Conservation (phyloP, 2,797 vertebrate genomes). For the Crenuchus spilurus region DNA sequence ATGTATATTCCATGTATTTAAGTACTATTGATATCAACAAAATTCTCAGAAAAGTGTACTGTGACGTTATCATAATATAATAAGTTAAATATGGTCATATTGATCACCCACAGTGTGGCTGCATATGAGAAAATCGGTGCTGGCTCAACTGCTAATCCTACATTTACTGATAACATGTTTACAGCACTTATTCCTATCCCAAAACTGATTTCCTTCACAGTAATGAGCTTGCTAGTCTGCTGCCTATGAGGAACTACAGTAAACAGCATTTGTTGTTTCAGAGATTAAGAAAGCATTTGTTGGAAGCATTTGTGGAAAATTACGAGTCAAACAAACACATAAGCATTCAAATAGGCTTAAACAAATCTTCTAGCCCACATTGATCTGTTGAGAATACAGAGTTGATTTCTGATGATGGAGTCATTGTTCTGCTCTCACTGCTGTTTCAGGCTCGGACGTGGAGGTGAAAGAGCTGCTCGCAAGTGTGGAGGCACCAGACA, state of each 20-base stretch:
- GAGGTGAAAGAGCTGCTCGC: slow-evolving; percentile 48
- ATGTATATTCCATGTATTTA: no score
- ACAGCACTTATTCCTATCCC: not conserved
- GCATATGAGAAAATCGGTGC: no score
- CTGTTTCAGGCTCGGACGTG: slow-evolving; percentile 61
- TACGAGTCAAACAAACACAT: not conserved
- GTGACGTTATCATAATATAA: no score
- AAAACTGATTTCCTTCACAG: not conserved
- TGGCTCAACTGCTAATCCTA: slow-evolving; percentile 11
- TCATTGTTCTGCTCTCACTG: slow-evolving; percentile 3
- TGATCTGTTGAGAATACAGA: not conserved
- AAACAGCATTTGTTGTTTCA: slow-evolving; percentile 21
- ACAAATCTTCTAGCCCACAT: not conserved
- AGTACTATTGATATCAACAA: no score
- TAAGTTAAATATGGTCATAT: no score
- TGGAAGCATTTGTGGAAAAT: slow-evolving; percentile 10
- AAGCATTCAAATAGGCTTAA: not conserved
- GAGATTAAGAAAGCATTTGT: slow-evolving; percentile 30
- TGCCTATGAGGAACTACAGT: not conserved
- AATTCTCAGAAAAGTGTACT: no score
- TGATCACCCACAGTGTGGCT: no score
- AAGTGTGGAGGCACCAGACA: slow-evolving; percentile 55
- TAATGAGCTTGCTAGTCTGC: not conserved
- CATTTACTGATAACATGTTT: slow-evolving; percentile 18
- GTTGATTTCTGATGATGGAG: not conserved